Conservation (phyloP, 2,888 invertebrate species). For the Phortica okadai region DNA sequence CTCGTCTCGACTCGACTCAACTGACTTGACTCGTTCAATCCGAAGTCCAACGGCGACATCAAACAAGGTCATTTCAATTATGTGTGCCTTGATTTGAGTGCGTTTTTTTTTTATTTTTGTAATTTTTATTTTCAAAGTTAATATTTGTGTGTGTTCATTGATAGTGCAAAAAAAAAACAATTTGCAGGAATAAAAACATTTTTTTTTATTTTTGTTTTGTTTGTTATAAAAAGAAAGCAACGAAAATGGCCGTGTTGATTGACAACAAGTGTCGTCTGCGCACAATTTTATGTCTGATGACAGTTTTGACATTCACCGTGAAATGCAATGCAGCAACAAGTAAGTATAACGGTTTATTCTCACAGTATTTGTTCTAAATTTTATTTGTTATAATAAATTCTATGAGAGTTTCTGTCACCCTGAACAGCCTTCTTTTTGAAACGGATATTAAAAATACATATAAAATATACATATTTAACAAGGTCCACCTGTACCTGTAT, state of each 20-base stretch:
- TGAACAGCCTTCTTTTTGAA: too few relatives aligned
- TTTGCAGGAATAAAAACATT: too few relatives aligned
- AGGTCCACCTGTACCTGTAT: too few relatives aligned
- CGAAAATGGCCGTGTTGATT: neutral
- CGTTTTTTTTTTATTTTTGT: neutral
- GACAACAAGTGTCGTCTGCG: slow-evolving; percentile 22
- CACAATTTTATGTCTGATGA: slow-evolving; percentile 13
- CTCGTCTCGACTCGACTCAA: neutral
- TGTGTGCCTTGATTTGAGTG: slow-evolving; percentile 22
- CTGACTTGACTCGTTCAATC: neutral
- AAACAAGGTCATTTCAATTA: slow-evolving; percentile 33
- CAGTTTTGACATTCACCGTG: slow-evolving; percentile 28
- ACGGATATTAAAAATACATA: too few relatives aligned
- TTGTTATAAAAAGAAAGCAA: slow-evolving; percentile 3
- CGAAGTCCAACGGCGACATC: slow-evolving; percentile 18
- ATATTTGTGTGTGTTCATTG: slow-evolving; percentile 1
- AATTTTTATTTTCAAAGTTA: neutral
- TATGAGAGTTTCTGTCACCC: too few relatives aligned
- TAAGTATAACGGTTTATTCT: neutral
- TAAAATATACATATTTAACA: too few relatives aligned
- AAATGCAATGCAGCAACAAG: slow-evolving; percentile 9
- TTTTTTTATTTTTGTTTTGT: neutral
- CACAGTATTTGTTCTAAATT: neutral
- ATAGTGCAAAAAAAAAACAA: slow-evolving; percentile 13
- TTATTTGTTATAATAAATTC: neutral